A percentile compares a stretch with the other conserved stretches of the same genome.
Evolutionary conservation across 2,888 invertebrate genomes (phyloP).

Genomic region (Nomada goodeniana): DNA sequence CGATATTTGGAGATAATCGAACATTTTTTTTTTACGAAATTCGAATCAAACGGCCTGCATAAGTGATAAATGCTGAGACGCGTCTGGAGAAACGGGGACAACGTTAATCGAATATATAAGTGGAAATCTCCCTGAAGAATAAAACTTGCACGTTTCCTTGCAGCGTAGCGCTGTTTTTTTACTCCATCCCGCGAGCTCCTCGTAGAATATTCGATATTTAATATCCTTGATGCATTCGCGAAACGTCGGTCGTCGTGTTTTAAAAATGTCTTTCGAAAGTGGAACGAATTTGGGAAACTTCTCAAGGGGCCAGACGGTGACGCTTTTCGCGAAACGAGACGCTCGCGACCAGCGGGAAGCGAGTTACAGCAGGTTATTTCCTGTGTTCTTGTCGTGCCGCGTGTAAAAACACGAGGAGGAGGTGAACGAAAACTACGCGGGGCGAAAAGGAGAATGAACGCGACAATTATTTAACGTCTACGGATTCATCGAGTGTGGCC

Average conservation of each 20-base stretch:
- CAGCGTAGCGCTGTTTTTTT: neutral
- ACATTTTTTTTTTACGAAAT: no score
- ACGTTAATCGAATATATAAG: no score
- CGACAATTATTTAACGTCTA: no score
- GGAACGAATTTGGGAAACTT: slow-evolving; percentile 25
- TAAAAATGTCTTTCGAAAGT: slow-evolving; percentile 19
- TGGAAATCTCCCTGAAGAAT: neutral
- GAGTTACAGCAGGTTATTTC: slow-evolving; percentile 11
- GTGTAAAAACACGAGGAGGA: neutral
- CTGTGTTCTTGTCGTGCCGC: neutral
- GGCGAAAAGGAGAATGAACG: no score
- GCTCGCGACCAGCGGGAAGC: neutral
- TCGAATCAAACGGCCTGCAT: no score
- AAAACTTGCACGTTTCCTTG: neutral
- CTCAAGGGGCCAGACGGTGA: neutral
- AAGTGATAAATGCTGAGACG: no score
- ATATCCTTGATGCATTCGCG: slow-evolving; percentile 34
- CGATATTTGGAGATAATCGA: no score
- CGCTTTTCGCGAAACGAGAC: slow-evolving; percentile 3
- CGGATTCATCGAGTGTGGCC: no score
- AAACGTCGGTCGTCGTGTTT: neutral
- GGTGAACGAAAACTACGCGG: neutral
- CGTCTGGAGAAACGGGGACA: no score
- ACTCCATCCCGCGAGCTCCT: no score
- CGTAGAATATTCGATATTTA: slow-evolving; percentile 33